Base-by-base conservation (phyloP, 1,140 invertebrate genomes). In the Drosophila lacteicornis region DNA sequence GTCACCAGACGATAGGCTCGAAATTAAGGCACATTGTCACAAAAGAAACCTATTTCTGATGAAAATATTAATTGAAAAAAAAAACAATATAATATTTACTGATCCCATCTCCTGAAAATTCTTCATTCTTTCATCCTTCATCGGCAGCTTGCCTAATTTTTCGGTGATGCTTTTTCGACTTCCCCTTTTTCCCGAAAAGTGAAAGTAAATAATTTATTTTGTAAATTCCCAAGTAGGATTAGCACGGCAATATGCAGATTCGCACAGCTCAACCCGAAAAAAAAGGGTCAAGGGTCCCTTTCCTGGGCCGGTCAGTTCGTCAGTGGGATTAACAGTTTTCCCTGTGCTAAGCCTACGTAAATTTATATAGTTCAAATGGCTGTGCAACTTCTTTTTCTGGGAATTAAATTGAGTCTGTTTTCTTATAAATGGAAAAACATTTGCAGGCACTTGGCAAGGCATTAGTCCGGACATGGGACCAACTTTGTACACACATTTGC, bases 191-290 rank as follows among this genome's bases (percentile, higher is more conserved):
- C 9, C 27, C 6, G 27, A 30, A 8, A 19, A 33, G 43, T 43
- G 33, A 66, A 71, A 90, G 85, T 88, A 88, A 88, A 88, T 90
- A 88, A 88, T 90, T 88, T 88, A 88, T 82, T 90, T 90, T 90
- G 76, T 81, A 90, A 81, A 90, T 85, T 88, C 81, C 82, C 83
- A 82, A 90, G 85, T 79, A 79, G 85, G 85, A 90, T 90, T 90
- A 88, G 75, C 85, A 90, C 85, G 83, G 81, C 73, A 90, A 90
- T 90, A 88, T 90, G 85, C 85, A 88, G 81, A 90, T 88, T 90
- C 78, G 47, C 63, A 36, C 30, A 40, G 30, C 42, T 17, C 62
- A 66, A 46, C 33, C 74, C 66, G 17, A 53, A 43, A 82, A 86
- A 86, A 87, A 87, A 90, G 84, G 84, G 80, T 90, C 78, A 69